Percentiles rank a stretch among this genome's conserved stretches.
Evolutionary conservation across 2,888 invertebrate genomes (phyloP).

Genomic region (Cistogaster globosa): DNA sequence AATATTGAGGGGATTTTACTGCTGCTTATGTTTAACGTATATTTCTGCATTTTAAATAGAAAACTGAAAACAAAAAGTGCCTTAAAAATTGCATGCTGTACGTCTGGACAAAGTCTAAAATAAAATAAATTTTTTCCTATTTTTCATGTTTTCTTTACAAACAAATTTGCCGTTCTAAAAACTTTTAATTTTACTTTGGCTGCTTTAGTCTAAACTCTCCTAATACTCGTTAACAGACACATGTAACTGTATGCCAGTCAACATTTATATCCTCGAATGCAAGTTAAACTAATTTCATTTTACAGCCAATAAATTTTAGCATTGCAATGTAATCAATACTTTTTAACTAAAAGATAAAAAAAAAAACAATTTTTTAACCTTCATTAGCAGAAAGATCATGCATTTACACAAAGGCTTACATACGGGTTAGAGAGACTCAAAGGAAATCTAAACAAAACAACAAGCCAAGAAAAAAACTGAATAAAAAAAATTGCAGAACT

Average conservation of each 20-base stretch:
- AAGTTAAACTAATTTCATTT: constrained; percentile 54
- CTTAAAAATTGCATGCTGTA: too few relatives aligned
- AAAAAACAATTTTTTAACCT: constrained; percentile 54
- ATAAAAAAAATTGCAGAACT: constrained; percentile 61
- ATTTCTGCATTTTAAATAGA: too few relatives aligned
- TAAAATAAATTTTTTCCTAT: too few relatives aligned
- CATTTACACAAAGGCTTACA: constrained; percentile 13
- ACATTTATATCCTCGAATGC: background rate
- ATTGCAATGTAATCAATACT: constrained; percentile 52
- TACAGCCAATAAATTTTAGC: constrained; percentile 62
- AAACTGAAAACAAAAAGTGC: too few relatives aligned
- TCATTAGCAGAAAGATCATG: constrained; percentile 54
- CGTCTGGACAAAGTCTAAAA: too few relatives aligned
- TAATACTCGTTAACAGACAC: background rate
- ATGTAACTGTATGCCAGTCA: background rate
- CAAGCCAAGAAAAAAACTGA: background rate
- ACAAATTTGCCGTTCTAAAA: too few relatives aligned
- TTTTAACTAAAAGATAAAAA: constrained; percentile 37
- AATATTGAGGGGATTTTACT: too few relatives aligned
- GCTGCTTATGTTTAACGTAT: too few relatives aligned
- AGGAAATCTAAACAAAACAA: constrained; percentile 7
- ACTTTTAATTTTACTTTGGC: background rate
- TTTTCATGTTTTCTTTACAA: too few relatives aligned
- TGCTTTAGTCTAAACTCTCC: background rate
- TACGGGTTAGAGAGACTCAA: background rate